A percentile compares a stretch with the other conserved stretches of the same genome.
Evolutionary conservation across 2,888 invertebrate species (phyloP).

Genomic region (Serripes groenlandicus): DNA sequence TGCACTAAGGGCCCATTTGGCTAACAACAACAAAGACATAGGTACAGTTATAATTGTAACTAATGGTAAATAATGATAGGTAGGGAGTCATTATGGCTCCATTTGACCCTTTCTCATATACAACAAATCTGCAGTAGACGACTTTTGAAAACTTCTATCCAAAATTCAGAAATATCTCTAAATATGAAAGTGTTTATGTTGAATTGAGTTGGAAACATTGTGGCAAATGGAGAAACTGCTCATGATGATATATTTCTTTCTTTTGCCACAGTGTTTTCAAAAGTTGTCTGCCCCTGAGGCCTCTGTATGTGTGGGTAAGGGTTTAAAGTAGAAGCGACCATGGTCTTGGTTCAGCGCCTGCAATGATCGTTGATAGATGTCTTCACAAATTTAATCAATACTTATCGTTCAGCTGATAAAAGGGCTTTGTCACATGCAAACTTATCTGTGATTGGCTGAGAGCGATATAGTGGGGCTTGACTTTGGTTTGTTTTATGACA

Average conservation of each 20-base stretch:
- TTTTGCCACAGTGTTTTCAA: too few relatives aligned
- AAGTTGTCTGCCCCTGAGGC: too few relatives aligned
- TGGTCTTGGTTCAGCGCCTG: constrained; percentile 21
- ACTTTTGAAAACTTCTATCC: too few relatives aligned
- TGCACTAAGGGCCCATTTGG: constrained; percentile 7
- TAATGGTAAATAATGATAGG: constrained; percentile 33
- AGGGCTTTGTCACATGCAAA: constrained; percentile 49
- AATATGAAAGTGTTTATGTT: too few relatives aligned
- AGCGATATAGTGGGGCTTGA: constrained; percentile 26
- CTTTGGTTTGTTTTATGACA: constrained; percentile 63
- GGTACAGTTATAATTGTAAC: constrained; percentile 25
- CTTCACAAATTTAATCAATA: constrained; percentile 58
- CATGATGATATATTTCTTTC: too few relatives aligned
- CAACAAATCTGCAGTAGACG: too few relatives aligned
- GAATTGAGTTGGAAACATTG: too few relatives aligned
- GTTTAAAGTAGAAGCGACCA: constrained; percentile 13
- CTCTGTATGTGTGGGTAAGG: too few relatives aligned
- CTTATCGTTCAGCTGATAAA: constrained; percentile 52
- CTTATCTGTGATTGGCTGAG: constrained; percentile 56
- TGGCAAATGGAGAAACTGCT: too few relatives aligned
- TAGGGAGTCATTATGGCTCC: too few relatives aligned
- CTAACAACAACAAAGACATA: not conserved
- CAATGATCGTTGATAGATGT: constrained; percentile 19
- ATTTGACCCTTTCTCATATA: not conserved
- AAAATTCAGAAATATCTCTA: too few relatives aligned